Conservation (phyloP, 2,888 invertebrate species). For the Heliconius aoede region DNA sequence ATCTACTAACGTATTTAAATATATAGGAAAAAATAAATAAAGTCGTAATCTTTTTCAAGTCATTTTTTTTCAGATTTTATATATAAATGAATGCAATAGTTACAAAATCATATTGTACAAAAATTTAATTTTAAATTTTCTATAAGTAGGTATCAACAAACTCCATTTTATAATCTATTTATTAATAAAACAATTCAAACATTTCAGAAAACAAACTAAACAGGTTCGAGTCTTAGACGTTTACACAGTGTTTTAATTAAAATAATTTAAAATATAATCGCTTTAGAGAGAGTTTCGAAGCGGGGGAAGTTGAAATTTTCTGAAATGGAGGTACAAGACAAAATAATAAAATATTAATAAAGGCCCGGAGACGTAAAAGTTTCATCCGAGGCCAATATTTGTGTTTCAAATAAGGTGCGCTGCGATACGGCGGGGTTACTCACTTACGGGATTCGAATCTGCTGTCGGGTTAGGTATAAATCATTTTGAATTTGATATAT, state of each 20-base stretch:
- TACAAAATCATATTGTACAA: background rate
- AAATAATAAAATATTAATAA: conserved; percentile 85
- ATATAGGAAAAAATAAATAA: background rate
- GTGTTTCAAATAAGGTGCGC: conserved; percentile 80
- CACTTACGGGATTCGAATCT: conserved; percentile 58
- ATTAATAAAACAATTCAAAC: conserved; percentile 46
- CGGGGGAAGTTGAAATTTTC: conserved; percentile 79
- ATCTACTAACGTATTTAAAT: background rate
- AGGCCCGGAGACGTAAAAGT: conserved; percentile 81
- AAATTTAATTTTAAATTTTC: conserved; percentile 9
- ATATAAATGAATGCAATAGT: background rate
- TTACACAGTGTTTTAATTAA: conserved; percentile 83
- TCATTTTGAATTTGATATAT: no score
- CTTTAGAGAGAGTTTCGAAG: conserved; percentile 78
- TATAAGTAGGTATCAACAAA: background rate
- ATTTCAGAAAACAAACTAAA: conserved; percentile 55
- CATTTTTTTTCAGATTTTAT: background rate
- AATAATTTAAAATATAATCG: conserved; percentile 84
- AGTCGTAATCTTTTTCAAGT: background rate
- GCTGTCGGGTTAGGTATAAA: conserved; percentile 46
- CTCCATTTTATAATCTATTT: conserved; percentile 30
- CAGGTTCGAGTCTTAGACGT: conserved; percentile 64
- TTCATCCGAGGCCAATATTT: conserved; percentile 79
- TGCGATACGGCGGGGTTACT: conserved; percentile 75
- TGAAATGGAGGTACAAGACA: conserved; percentile 80